phyloP scores from a whole-genome alignment of 2,888 invertebrate species.

The Ochlodes sylvanus region DNA sequence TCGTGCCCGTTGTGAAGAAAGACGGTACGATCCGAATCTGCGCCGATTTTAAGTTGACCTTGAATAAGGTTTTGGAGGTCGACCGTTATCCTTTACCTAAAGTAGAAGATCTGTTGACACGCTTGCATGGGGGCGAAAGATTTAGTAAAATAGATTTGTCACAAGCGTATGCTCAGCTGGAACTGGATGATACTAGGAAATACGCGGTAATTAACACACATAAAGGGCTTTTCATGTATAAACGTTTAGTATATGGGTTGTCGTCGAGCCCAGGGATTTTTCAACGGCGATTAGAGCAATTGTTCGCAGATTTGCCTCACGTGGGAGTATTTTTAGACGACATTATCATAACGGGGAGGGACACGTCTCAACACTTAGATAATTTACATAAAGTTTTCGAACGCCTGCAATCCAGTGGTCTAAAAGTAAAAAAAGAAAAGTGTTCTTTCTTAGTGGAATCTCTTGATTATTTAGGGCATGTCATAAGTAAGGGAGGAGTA shows the following conservation, averaged over 20 bases:
- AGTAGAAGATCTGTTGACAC: constrained; percentile 44
- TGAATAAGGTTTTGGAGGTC: constrained; percentile 48
- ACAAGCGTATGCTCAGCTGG: background rate
- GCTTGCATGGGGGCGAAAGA: constrained; percentile 38
- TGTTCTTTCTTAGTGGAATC: too few species aligned
- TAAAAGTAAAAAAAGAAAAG: too few species aligned
- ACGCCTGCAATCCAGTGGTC: too few species aligned
- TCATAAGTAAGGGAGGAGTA: too few species aligned
- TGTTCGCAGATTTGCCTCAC: constrained; percentile 40
- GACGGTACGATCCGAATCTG: constrained; percentile 49
- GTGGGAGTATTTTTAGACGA: constrained; percentile 35
- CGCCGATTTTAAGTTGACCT: constrained; percentile 47
- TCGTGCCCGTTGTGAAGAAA: constrained; percentile 46
- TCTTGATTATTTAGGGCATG: too few species aligned
- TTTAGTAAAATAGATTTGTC: constrained; percentile 1
- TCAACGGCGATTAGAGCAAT: constrained; percentile 41
- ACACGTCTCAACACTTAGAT: too few species aligned
- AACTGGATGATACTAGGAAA: background rate
- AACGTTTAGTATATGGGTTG: constrained; percentile 33
- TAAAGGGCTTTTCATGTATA: constrained; percentile 36
- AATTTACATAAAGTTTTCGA: too few species aligned
- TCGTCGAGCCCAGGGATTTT: constrained; percentile 43
- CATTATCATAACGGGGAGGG: background rate
- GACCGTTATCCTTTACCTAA: constrained; percentile 47
- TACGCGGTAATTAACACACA: background rate